phyloP scores from a whole-genome alignment of 2,888 invertebrate genomes.

The Nymphalis polychloros region DNA sequence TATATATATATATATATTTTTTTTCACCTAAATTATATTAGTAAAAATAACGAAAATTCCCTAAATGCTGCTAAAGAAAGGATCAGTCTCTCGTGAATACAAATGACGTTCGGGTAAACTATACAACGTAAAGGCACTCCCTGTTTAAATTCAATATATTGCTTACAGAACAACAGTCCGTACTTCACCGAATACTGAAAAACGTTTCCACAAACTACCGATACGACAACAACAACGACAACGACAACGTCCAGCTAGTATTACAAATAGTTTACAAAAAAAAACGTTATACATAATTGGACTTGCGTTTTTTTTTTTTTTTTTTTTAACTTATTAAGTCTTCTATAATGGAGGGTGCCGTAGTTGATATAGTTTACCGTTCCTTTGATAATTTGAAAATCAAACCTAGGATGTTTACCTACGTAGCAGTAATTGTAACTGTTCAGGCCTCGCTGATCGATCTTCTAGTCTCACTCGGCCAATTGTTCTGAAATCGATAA shows the following conservation, averaged over 20 bases:
- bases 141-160: conserved; percentile 14
- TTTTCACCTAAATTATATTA: conserved; percentile 48
- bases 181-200: not conserved
- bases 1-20: conserved; percentile 40
- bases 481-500: conserved; percentile 57
- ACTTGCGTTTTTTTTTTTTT: not conserved
- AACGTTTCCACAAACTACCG: not conserved
- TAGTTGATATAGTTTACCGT: conserved; percentile 41
- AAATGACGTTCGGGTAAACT: conserved; percentile 45
- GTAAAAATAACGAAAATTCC: conserved; percentile 66
- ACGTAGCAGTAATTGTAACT: conserved; percentile 53
- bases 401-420: conserved; percentile 65
- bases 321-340: not conserved
- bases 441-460: conserved; percentile 45
- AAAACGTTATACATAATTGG: conserved; percentile 7
- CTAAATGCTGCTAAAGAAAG: conserved; percentile 77
- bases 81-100: conserved; percentile 76
- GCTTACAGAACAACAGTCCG: not conserved
- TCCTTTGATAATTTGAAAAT: conserved; percentile 47
- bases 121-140: conserved; percentile 40
- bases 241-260: not conserved
- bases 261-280: conserved; percentile 9
- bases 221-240: no score
- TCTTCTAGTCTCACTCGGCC: conserved; percentile 54
- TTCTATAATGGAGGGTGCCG: conserved; percentile 33